Evolutionary conservation across 2,888 invertebrate species (phyloP).

Genomic region (Ypsolopha scabrella): DNA sequence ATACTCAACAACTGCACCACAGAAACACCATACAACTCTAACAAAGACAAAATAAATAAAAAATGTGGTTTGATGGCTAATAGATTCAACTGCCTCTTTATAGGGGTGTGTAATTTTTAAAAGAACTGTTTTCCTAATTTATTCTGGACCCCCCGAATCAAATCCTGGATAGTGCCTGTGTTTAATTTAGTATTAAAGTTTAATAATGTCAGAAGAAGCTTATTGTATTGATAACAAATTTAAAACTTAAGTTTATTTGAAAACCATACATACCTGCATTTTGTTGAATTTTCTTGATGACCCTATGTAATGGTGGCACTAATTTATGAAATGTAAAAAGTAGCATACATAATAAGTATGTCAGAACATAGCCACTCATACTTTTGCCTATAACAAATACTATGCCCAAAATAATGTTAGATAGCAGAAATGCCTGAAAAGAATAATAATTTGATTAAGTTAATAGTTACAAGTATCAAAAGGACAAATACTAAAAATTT

Average conservation of each 20-base stretch:
- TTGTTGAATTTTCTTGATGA: conserved; percentile 41
- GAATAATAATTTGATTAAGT: conserved; percentile 6
- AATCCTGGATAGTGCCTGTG: too few species aligned
- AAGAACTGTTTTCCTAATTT: too few species aligned
- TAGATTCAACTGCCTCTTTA: not conserved
- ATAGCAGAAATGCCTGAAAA: conserved; percentile 54
- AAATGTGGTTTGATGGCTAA: too few species aligned
- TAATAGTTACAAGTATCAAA: not conserved
- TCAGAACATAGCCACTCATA: conserved; percentile 42
- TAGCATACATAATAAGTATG: conserved; percentile 37
- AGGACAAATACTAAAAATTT: not conserved
- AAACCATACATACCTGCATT: conserved; percentile 39
- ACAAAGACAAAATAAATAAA: too few species aligned
- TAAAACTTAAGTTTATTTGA: not conserved
- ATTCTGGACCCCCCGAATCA: not conserved
- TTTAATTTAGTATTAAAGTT: not conserved
- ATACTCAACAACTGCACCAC: too few species aligned
- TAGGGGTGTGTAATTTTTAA: not conserved
- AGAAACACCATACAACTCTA: too few species aligned
- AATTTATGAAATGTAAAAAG: conserved; percentile 37
- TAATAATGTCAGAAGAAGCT: not conserved
- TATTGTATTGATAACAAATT: not conserved
- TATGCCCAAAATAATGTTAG: conserved; percentile 39
- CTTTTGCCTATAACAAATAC: conserved; percentile 42
- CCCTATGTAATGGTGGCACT: conserved; percentile 30